Evolutionary conservation across 2,888 invertebrate genomes (phyloP).

Genomic region (Tryphoninae sp.): DNA sequence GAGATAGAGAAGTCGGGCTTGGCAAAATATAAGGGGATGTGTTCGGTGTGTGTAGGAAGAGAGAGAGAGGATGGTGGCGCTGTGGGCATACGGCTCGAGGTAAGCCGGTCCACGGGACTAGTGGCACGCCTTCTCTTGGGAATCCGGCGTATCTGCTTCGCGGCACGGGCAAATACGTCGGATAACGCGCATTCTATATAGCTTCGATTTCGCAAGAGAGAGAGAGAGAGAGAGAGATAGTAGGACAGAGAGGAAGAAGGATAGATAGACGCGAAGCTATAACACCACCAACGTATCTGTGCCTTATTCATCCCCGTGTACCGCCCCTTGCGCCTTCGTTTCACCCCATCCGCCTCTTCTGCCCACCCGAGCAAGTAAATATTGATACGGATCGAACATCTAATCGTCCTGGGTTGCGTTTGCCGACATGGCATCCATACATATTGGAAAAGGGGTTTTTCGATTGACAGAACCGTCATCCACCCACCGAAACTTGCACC

Average conservation of each 20-base stretch:
- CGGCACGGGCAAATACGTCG: conserved; percentile 78
- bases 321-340: not conserved
- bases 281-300: conserved; percentile 50
- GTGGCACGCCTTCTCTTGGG: conserved; percentile 78
- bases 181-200: conserved; percentile 69
- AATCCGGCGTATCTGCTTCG: conserved; percentile 77
- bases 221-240: conserved; percentile 26
- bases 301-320: conserved; percentile 40
- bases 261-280: conserved; percentile 29
- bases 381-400: conserved; percentile 80
- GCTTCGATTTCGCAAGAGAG: conserved; percentile 75
- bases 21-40: conserved; percentile 15
- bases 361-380: conserved; percentile 73
- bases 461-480: conserved; percentile 61
- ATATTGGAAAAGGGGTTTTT: conserved; percentile 63
- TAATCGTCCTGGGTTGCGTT: conserved; percentile 76
- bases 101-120: conserved; percentile 77
- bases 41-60: conserved; percentile 47
- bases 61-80: conserved; percentile 31
- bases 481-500: conserved; percentile 45
- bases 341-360: conserved; percentile 17
- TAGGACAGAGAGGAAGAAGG: conserved; percentile 2
- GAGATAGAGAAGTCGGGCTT: conserved; percentile 14
- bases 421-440: conserved; percentile 73
- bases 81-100: conserved; percentile 67